Base-by-base conservation (phyloP, 1,140 invertebrate species). In the Drosophila suzukii region DNA sequence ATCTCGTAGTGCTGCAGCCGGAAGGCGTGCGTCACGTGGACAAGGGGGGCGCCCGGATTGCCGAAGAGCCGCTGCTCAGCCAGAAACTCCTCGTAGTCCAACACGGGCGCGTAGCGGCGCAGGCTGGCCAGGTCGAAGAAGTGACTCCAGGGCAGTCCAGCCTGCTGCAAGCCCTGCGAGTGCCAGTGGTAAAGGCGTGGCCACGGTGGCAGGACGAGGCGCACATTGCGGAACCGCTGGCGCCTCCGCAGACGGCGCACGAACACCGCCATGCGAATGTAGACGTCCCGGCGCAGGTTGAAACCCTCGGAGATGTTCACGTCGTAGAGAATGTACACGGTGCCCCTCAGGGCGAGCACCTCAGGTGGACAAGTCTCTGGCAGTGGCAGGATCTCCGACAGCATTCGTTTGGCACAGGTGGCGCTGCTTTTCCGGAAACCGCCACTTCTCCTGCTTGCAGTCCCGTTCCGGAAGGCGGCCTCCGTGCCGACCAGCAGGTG, bases 221-320 rank as follows among this genome's bases (percentile, higher is more conserved):
- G 93, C 91, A 94, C 94, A 91, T 93, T 93, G 91, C 80, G 79
- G 6, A 81, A 78, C 93, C 93, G 91, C 93, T 82, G 75, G 65
- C 83, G 70, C 65, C 93, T 90, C 88, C 93, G 93, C 68, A 97
- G 93, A 66, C 94, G 94, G 83, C 94, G 93, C 0, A 97, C 93
- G 78, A 98, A 95, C 55, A 96, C 95, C 12, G 98, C 97, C 79
- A 99, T 94, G 83, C 98, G 94, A 93, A 99, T 95, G 81, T 98
- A 99, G 10, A 99, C 98, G 94, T 99, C 98, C 68, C 98, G 93
- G 53, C 98, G 93, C 63, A 99, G 93, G 94, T 99, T 99, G 91
- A 99, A 99, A 0, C 98, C 98, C 94, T 99, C 98, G 2, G 96
- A 95, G 17, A 95, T 95, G 93, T 99, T 99, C 0, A 99, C 96